Evolutionary conservation across 2,888 invertebrate species (phyloP).

Genomic region (Vannuccia rotundouncinata): DNA sequence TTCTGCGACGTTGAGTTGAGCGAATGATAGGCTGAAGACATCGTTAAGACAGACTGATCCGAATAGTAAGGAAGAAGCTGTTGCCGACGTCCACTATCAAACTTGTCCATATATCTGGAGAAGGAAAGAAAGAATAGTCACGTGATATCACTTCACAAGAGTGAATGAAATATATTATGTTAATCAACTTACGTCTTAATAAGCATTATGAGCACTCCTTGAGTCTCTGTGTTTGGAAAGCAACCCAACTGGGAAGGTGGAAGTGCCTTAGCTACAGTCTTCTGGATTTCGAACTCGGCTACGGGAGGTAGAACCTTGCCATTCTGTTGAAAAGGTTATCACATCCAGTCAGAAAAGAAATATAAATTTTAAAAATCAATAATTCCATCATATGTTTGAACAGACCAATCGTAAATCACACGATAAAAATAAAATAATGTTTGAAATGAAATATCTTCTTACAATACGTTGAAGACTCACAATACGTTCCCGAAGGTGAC

Average conservation of each 20-base stretch:
- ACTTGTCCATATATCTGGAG: slow-evolving; percentile 15
- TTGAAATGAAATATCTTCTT: not conserved
- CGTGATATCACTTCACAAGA: too few species aligned
- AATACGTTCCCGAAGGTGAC: not conserved
- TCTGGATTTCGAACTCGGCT: slow-evolving; percentile 6
- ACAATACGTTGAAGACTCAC: not conserved
- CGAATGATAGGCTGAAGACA: slow-evolving; percentile 4
- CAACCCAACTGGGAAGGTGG: not conserved
- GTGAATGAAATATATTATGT: not conserved
- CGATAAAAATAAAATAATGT: not conserved
- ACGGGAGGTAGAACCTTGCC: not conserved
- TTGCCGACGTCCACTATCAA: slow-evolving; percentile 16
- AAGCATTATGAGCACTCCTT: not conserved
- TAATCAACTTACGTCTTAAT: slow-evolving; percentile 13
- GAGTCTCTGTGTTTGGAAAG: slow-evolving; percentile 9
- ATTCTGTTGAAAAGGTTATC: not conserved
- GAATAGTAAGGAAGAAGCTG: slow-evolving; percentile 16
- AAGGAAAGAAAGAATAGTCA: not conserved
- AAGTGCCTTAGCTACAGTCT: not conserved
- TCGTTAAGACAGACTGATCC: not conserved
- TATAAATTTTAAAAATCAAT: not conserved
- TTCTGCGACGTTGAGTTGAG: not conserved
- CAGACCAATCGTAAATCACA: not conserved
- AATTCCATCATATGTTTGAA: too few species aligned
- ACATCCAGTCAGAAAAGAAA: not conserved